phyloP scores from a whole-genome alignment of 2,113 vertebrate genomes.

The Sterrhoptilus dennistouni region DNA sequence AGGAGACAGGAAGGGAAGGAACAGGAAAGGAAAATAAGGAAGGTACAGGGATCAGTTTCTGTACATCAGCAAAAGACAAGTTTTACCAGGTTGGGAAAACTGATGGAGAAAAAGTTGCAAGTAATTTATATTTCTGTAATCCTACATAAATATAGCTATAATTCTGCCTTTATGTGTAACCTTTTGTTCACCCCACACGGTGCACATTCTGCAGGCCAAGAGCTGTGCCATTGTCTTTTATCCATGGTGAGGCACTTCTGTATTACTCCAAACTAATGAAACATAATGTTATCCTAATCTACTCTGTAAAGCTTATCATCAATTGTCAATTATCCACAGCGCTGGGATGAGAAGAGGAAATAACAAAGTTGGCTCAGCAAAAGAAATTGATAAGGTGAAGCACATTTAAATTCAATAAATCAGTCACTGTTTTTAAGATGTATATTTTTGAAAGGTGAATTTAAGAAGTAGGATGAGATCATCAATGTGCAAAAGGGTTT shows the following conservation, averaged over 20 bases:
- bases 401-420: neutral
- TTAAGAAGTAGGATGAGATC: neutral
- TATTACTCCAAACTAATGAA: neutral
- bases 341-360: neutral
- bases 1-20: neutral
- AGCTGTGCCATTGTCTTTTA: neutral
- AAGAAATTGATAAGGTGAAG: neutral
- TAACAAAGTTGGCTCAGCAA: neutral
- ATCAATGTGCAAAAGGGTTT: neutral
- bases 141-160: neutral
- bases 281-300: slow-evolving; percentile 3
- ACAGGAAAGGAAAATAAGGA: neutral
- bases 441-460: neutral
- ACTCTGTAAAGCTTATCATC: neutral
- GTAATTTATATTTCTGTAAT: neutral
- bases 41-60: neutral
- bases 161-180: neutral
- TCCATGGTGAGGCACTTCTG: neutral
- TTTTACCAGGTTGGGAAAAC: neutral
- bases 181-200: neutral
- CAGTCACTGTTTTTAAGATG: neutral
- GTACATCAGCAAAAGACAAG: neutral
- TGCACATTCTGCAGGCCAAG: neutral
- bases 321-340: neutral
- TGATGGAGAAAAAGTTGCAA: neutral